phyloP scores from a whole-genome alignment of 2,113 vertebrate species.

The Chionodraco myersi region DNA sequence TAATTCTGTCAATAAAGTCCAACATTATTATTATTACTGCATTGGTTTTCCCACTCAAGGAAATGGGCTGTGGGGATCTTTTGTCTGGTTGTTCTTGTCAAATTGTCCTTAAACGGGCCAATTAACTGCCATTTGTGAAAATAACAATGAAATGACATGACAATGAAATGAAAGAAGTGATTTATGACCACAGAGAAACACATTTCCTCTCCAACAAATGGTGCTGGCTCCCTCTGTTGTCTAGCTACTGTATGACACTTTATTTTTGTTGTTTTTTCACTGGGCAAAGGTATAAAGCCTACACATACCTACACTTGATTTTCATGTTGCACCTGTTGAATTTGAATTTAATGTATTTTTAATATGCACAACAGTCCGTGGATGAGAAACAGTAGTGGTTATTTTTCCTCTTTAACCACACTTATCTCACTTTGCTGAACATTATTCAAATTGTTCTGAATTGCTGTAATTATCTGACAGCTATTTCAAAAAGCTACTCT shows the following conservation, averaged over 20 bases:
- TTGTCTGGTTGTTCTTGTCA: neutral
- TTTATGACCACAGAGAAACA: neutral
- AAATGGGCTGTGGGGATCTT: neutral
- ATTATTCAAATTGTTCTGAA: conserved; percentile 60
- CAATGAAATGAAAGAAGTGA: neutral
- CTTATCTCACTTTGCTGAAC: conserved; percentile 28
- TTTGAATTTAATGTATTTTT: neutral
- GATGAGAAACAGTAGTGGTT: neutral
- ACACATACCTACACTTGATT: neutral
- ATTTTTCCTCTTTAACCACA: conserved; percentile 29
- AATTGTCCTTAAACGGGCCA: neutral
- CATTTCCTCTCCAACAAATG: conserved; percentile 12
- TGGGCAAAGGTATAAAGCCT: neutral
- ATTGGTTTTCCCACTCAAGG: neutral
- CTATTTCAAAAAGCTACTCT: conserved; percentile 44
- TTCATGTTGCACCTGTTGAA: conserved; percentile 5
- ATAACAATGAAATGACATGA: conserved; percentile 12
- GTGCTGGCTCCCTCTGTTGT: conserved; percentile 71
- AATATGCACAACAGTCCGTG: neutral
- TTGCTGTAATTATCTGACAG: conserved; percentile 63
- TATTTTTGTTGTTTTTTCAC: neutral
- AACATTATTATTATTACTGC: no score
- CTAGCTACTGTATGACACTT: conserved; percentile 23
- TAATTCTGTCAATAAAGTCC: no score
- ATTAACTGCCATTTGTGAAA: neutral